Percentiles rank a stretch among this genome's conserved stretches.
Evolutionary conservation across 1,140 invertebrate species (phyloP).

Genomic region (Galleria mellonella): DNA sequence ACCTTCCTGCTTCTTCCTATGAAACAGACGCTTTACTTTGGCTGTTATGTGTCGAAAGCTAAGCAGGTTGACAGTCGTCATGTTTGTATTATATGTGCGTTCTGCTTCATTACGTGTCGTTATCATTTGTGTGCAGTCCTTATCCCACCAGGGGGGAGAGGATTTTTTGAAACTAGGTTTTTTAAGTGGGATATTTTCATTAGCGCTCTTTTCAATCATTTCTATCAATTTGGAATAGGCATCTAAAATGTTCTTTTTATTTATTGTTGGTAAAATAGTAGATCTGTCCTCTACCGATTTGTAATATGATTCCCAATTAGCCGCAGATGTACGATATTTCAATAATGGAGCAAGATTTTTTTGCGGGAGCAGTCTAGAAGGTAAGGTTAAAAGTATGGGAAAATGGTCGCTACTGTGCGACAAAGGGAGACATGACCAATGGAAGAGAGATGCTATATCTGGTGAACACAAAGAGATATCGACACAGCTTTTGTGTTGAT

Average conservation of each 20-base stretch:
- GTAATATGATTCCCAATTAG: background rate
- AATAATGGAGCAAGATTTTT: background rate
- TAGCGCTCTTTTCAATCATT: background rate
- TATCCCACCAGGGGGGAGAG: background rate
- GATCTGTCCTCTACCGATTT: background rate
- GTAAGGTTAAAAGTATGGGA: background rate
- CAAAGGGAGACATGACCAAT: background rate
- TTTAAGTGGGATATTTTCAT: background rate
- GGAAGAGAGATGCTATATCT: background rate
- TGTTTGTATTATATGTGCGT: background rate
- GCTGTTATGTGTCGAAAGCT: too few species aligned
- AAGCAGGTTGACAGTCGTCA: background rate
- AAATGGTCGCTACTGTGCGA: background rate
- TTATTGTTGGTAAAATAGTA: background rate
- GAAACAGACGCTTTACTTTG: too few species aligned
- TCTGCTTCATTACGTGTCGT: background rate
- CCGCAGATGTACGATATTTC: background rate
- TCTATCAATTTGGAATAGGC: too few species aligned
- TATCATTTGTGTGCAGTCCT: background rate
- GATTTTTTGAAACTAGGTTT: background rate
- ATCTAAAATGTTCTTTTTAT: background rate
- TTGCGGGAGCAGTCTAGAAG: background rate
- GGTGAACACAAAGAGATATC: too few species aligned
- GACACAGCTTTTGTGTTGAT: too few species aligned
- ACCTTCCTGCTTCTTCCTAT: conserved; percentile 12